Evolutionary conservation across 92 coral and sea anemone genomes (phyloP).

Genomic region (Heliopora coerulea): DNA sequence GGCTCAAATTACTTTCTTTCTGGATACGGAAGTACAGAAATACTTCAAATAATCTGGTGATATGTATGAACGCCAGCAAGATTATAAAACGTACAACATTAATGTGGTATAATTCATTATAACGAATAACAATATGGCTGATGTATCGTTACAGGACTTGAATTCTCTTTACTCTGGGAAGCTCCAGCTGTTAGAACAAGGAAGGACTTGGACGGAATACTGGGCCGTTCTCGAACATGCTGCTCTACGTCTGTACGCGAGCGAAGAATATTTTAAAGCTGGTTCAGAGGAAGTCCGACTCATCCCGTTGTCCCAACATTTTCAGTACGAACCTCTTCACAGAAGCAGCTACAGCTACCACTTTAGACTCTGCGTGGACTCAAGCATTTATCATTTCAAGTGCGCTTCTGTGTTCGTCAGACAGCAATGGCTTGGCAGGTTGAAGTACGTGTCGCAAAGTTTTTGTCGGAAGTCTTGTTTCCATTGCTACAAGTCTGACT

Average conservation of each 20-base stretch:
- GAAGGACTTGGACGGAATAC: slow-evolving; percentile 27
- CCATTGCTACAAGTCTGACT: slow-evolving; percentile 8
- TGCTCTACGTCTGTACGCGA: slow-evolving; percentile 28
- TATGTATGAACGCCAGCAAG: too few species aligned
- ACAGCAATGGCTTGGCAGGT: slow-evolving; percentile 13
- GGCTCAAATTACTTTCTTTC: too few species aligned
- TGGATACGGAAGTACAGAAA: too few species aligned
- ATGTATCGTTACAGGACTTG: not conserved
- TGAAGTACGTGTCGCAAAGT: not conserved
- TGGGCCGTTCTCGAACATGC: slow-evolving; percentile 13
- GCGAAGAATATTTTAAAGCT: slow-evolving; percentile 12
- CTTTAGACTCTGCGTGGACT: slow-evolving; percentile 5
- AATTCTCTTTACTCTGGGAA: not conserved
- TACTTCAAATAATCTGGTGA: too few species aligned
- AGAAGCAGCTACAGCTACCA: not conserved
- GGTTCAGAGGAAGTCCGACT: slow-evolving; percentile 2
- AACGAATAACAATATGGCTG: too few species aligned
- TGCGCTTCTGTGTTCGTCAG: slow-evolving; percentile 13
- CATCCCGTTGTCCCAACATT: slow-evolving; percentile 11
- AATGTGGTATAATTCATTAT: too few species aligned
- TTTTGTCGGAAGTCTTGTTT: slow-evolving; percentile 24
- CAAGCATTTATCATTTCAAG: slow-evolving; percentile 3
- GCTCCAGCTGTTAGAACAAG: slow-evolving; percentile 3
- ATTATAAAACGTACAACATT: too few species aligned
- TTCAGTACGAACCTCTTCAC: not conserved